Evolutionary conservation across 2,797 vertebrate genomes (phyloP).

Genomic region (Rhinogobio ventralis): DNA sequence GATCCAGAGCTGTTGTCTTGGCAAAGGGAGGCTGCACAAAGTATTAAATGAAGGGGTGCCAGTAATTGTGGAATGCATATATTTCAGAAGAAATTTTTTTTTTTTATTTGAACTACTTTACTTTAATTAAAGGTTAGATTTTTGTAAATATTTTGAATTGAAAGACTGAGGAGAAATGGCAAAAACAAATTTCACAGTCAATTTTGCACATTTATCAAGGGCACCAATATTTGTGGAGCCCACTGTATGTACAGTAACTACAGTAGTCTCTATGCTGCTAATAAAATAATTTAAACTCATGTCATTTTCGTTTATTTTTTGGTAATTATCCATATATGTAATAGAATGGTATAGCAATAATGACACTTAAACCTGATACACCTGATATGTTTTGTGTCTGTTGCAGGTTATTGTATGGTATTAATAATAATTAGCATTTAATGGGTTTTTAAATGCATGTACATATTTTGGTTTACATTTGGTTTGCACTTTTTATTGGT

Average conservation of each 20-base stretch:
- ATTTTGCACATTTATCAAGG: background rate
- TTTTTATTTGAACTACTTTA: background rate
- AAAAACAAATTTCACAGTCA: background rate
- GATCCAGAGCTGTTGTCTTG: too few relatives aligned
- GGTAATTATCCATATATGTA: background rate
- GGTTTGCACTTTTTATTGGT: constrained; percentile 6
- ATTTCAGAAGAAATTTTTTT: background rate
- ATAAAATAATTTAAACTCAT: background rate
- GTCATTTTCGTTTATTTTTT: background rate
- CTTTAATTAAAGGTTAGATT: too few relatives aligned
- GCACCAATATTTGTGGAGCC: background rate
- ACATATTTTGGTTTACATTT: background rate
- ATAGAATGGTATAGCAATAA: background rate
- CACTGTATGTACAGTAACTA: background rate
- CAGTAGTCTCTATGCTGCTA: background rate
- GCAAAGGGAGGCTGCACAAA: too few relatives aligned
- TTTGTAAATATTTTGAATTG: background rate
- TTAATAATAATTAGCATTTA: background rate
- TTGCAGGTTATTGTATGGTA: background rate
- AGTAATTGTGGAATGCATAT: background rate
- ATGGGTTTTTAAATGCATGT: background rate
- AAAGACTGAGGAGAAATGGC: background rate
- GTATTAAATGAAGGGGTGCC: too few relatives aligned
- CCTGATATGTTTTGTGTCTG: background rate
- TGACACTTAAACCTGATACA: background rate